A percentile compares a stretch with the other conserved stretches of the same genome.
These are phyloP conservation scores for Mus caroli DNA, from an alignment of 2,797 vertebrate genomes.

Conservation along the genomic window DNA sequence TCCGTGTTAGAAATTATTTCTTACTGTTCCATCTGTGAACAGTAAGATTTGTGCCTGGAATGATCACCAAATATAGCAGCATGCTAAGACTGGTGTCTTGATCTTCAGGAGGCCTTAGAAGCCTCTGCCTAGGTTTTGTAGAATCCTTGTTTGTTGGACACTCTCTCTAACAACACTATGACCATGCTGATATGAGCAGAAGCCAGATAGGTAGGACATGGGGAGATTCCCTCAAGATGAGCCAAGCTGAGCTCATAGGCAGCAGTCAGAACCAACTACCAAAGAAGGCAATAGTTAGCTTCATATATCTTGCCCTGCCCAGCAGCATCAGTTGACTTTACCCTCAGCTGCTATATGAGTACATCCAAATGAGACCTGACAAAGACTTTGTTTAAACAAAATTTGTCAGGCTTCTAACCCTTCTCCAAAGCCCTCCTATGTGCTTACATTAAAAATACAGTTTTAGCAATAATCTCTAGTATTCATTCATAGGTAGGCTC, in stretches of 20 bases:
- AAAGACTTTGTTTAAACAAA: neutral
- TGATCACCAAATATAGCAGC: neutral
- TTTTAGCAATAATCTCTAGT: too few species aligned
- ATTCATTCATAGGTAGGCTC: neutral
- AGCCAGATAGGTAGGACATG: accelerated
- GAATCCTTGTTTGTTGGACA: neutral
- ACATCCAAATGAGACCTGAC: neutral
- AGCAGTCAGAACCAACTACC: neutral
- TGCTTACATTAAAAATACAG: too few species aligned
- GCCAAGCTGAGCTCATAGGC: neutral
- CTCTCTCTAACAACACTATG: neutral
- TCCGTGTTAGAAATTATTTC: accelerated
- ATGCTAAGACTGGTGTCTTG: neutral
- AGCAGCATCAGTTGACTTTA: neutral
- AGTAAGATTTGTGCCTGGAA: neutral
- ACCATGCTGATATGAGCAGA: neutral
- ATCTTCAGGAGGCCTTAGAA: neutral
- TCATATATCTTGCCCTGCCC: neutral
- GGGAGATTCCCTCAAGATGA: neutral
- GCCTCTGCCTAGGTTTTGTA: neutral
- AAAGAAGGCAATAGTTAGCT: neutral
- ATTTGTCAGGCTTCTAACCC: neutral
- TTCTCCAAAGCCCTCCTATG: neutral
- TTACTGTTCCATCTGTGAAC: accelerated
- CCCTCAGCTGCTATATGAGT: neutral